Conservation (phyloP, 2,797 vertebrate genomes). For the Scolopax rusticola region DNA sequence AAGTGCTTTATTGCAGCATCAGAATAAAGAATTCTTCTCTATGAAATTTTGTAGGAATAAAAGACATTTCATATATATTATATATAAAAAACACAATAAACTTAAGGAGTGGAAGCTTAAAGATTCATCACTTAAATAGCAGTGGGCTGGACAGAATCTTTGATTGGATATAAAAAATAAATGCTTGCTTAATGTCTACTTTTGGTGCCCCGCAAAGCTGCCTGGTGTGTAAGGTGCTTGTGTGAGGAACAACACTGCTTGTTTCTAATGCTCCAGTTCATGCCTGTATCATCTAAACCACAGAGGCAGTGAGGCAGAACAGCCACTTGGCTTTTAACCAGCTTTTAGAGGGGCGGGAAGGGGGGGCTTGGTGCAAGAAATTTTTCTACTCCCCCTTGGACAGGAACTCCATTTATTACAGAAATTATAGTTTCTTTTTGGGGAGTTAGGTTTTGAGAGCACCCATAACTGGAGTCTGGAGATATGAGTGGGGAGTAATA, state of each 20-base stretch:
- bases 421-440: neutral
- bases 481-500: neutral
- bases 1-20: slow-evolving; percentile 80
- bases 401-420: neutral
- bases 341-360: neutral
- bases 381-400: neutral
- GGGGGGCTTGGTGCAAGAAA: neutral
- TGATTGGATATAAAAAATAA: slow-evolving; percentile 68
- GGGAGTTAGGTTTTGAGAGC: neutral
- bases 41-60: slow-evolving; percentile 31
- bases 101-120: slow-evolving; percentile 37
- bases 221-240: slow-evolving; percentile 41
- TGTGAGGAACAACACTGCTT: neutral
- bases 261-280: slow-evolving; percentile 5
- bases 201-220: slow-evolving; percentile 10
- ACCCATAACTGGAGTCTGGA: neutral
- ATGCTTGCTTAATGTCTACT: neutral
- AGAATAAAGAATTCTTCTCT: slow-evolving; percentile 55
- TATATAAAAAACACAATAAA: slow-evolving; percentile 44
- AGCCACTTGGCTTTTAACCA: neutral
- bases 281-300: neutral
- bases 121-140: slow-evolving; percentile 62
- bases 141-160: slow-evolving; percentile 42
- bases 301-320: neutral
- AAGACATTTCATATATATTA: slow-evolving; percentile 34